Evolutionary conservation across 2,797 vertebrate genomes (phyloP).

Genomic region (Rhabdophis nuchalis): DNA sequence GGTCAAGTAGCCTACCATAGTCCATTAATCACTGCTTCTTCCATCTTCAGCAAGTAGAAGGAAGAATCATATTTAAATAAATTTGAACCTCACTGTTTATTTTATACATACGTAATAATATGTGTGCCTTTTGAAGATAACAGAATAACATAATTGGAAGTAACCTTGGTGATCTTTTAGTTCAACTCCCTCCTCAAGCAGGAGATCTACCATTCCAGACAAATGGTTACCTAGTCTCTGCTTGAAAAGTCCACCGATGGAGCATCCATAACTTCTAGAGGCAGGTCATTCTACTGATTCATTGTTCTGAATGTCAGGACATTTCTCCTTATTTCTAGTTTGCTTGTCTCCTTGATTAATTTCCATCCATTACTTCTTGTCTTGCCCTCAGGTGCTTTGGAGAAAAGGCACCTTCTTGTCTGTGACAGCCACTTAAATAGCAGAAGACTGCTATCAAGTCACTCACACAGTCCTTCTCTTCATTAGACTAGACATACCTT

Average conservation of each 20-base stretch:
- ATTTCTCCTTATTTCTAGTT: background rate
- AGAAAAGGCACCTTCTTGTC: background rate
- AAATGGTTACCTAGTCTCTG: background rate
- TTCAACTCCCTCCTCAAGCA: background rate
- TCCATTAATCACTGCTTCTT: background rate
- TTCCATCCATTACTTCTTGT: background rate
- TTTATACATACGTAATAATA: background rate
- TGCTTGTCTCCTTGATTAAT: background rate
- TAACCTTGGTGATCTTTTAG: background rate
- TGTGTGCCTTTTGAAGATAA: background rate
- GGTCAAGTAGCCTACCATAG: background rate
- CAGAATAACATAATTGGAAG: background rate
- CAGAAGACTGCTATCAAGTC: background rate
- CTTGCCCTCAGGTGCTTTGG: background rate
- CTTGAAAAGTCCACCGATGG: background rate
- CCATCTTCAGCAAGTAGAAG: background rate
- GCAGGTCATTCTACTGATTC: background rate
- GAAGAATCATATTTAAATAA: background rate
- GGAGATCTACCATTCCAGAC: background rate
- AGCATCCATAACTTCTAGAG: background rate
- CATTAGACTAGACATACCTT: background rate
- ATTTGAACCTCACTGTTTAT: background rate
- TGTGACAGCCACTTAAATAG: background rate
- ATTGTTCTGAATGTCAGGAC: background rate
- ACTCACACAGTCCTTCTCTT: background rate